Conservation (phyloP, 1,140 invertebrate species). For the Xylocopa sonorina region DNA sequence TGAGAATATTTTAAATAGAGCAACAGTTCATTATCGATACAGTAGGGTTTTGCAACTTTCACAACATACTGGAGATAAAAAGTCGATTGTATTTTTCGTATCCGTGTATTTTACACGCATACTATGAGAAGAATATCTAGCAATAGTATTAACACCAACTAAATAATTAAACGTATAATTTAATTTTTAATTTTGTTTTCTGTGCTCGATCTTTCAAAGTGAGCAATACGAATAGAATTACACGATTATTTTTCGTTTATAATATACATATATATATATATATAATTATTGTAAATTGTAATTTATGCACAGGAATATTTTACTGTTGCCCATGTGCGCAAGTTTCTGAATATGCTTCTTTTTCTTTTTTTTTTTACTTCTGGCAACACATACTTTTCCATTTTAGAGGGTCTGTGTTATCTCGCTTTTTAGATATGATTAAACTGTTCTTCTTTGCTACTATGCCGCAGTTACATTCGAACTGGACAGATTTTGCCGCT, state of each 20-base stretch:
- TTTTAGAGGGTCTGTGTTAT: not conserved
- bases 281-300: not conserved
- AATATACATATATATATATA: no score
- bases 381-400: not conserved
- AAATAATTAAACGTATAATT: not conserved
- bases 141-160: slow-evolving; percentile 9
- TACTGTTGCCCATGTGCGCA: not conserved
- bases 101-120: not conserved
- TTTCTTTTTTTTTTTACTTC: not conserved
- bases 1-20: not conserved
- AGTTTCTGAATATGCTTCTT: not conserved
- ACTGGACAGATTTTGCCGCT: not conserved
- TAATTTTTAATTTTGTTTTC: not conserved
- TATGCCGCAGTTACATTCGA: not conserved
- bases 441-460: slow-evolving; percentile 6
- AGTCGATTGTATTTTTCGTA: slow-evolving; percentile 23
- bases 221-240: not conserved
- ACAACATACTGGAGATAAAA: slow-evolving; percentile 12
- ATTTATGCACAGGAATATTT: not conserved
- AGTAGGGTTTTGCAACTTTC: not conserved
- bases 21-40: not conserved
- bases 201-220: not conserved
- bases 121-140: not conserved
- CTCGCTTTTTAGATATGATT: not conserved
- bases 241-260: not conserved